Conservation (phyloP, 64 coral and sea anemone genomes). For the Montipora cactus region DNA sequence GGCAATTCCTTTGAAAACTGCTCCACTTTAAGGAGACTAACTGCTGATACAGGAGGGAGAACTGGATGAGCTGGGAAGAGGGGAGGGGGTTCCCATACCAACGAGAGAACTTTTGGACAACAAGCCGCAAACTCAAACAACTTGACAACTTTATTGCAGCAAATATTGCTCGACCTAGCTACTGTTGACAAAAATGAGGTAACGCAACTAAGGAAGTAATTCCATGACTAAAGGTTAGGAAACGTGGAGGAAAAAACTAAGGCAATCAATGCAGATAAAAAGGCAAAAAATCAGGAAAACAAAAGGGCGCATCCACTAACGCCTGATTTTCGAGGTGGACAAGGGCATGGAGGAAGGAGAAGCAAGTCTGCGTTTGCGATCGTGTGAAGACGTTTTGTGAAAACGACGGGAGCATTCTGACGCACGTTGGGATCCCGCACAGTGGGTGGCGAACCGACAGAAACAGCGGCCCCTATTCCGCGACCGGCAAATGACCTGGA, state of each 20-base stretch:
- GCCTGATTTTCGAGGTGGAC: neutral
- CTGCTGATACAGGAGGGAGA: neutral
- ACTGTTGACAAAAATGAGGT: no score
- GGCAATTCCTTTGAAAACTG: neutral
- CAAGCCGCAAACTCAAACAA: neutral
- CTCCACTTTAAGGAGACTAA: neutral
- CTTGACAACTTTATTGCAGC: no score
- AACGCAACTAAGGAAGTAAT: neutral
- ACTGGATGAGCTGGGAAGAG: neutral
- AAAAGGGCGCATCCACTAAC: neutral
- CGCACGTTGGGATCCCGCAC: slow-evolving; percentile 17
- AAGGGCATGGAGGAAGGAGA: neutral
- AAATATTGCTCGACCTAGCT: no score
- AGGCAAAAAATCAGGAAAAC: neutral
- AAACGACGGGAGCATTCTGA: slow-evolving; percentile 5
- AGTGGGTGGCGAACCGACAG: slow-evolving; percentile 2
- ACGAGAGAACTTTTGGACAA: neutral
- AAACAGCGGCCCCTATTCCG: slow-evolving; percentile 26
- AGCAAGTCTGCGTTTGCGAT: neutral
- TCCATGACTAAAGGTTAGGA: no score
- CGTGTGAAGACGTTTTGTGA: neutral
- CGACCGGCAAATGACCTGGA: slow-evolving; percentile 1
- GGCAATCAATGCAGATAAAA: neutral
- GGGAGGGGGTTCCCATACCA: no score
- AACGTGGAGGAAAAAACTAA: neutral